Evolutionary conservation across 2,113 vertebrate genomes (phyloP).

Genomic region (Ailurus styani): DNA sequence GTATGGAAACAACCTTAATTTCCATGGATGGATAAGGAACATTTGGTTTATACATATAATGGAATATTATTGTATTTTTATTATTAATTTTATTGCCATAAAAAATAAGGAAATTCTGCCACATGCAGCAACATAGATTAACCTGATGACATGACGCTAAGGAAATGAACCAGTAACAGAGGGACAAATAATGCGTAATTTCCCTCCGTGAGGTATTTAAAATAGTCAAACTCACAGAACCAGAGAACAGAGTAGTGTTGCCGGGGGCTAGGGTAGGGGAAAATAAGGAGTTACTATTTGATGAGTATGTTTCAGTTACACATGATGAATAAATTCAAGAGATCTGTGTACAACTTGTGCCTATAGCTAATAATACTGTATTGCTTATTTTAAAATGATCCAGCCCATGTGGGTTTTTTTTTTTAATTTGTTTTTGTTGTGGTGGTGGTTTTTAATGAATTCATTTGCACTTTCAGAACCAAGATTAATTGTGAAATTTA

Average conservation of each 20-base stretch:
- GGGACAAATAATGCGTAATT: not conserved
- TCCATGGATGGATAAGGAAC: not conserved
- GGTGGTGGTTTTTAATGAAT: not conserved
- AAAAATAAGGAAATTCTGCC: not conserved
- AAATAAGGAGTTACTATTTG: not conserved
- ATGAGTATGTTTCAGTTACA: not conserved
- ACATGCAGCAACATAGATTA: not conserved
- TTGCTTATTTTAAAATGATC: not conserved
- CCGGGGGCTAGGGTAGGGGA: not conserved
- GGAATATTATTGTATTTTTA: not conserved
- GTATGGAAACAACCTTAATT: not conserved
- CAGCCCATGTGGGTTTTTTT: not conserved
- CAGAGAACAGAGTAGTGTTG: not conserved
- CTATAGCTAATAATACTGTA: not conserved
- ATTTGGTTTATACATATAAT: not conserved
- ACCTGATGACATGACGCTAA: not conserved
- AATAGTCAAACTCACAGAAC: not conserved
- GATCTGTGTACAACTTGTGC: not conserved
- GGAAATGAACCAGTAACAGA: not conserved
- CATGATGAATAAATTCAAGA: not conserved
- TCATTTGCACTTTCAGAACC: conserved; percentile 16
- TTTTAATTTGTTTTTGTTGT: not conserved
- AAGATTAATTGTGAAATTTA: not conserved
- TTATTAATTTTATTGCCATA: not conserved
- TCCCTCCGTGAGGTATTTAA: not conserved